Conservation (phyloP, 2,113 vertebrate genomes). For the Spea bombifrons region DNA sequence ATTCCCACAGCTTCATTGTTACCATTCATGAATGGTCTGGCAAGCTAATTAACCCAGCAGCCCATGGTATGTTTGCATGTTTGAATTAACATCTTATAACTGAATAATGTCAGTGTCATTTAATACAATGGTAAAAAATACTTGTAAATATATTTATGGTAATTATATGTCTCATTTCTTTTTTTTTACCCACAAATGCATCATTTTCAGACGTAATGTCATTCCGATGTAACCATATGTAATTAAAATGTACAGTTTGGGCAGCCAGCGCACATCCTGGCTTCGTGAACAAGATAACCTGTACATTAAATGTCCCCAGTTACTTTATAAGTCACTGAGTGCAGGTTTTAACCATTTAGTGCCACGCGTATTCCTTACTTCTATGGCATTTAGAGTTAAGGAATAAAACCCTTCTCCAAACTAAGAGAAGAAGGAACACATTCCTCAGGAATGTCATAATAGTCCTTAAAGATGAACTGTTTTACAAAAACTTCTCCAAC, state of each 20-base stretch:
- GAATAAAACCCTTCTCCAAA: too few species aligned
- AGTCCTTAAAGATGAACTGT: not conserved
- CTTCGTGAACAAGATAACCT: not conserved
- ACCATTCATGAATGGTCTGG: constrained; percentile 22
- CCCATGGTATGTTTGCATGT: constrained; percentile 38
- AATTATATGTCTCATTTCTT: not conserved
- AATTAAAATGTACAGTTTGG: not conserved
- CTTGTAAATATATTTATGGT: not conserved
- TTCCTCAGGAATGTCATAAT: constrained; percentile 23
- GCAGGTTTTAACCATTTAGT: too few species aligned
- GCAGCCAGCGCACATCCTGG: not conserved
- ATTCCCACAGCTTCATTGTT: constrained; percentile 44
- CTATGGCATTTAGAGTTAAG: too few species aligned
- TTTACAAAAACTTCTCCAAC: constrained; percentile 25
- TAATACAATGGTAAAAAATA: not conserved
- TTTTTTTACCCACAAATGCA: not conserved
- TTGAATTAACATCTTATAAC: constrained; percentile 45
- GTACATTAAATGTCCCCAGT: not conserved
- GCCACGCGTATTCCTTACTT: too few species aligned
- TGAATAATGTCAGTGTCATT: not conserved
- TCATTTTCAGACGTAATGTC: not conserved
- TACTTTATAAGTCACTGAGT: too few species aligned
- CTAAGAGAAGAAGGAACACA: not conserved
- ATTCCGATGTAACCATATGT: not conserved
- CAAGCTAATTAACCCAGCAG: constrained; percentile 46